phyloP scores from a whole-genome alignment of 2,113 vertebrate genomes.

The Scytalopus superciliaris region DNA sequence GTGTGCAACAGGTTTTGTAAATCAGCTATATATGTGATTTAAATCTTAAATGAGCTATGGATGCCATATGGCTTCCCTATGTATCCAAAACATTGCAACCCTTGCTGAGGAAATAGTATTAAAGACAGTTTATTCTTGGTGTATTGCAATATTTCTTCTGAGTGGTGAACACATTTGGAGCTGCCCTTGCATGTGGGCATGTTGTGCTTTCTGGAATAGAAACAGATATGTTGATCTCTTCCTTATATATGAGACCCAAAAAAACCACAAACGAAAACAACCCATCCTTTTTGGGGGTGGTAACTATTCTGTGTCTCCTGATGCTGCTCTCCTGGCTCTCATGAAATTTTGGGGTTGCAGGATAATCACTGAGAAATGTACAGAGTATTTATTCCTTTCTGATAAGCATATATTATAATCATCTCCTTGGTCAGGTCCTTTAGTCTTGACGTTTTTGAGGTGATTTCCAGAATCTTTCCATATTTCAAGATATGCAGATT shows the following conservation, averaged over 20 bases:
- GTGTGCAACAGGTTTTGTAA: background rate
- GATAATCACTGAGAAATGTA: background rate
- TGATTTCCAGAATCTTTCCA: background rate
- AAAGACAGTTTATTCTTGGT: background rate
- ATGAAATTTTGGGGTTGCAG: background rate
- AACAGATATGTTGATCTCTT: background rate
- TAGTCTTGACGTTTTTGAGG: background rate
- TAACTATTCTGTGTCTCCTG: background rate
- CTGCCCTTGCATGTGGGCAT: background rate
- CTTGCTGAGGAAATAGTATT: background rate
- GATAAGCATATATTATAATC: background rate
- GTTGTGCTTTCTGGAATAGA: background rate
- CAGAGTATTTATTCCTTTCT: background rate
- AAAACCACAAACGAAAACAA: background rate
- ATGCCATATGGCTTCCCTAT: background rate
- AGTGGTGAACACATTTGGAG: background rate
- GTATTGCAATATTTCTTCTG: background rate
- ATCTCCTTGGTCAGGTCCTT: background rate
- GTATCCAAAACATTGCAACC: background rate
- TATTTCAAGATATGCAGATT: background rate
- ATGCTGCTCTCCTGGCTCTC: background rate
- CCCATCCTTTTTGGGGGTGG: background rate
- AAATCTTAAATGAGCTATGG: background rate
- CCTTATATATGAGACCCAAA: background rate
- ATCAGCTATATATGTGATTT: background rate